Base-by-base conservation (phyloP, 2,888 invertebrate species). In the Melinaea menophilus region DNA sequence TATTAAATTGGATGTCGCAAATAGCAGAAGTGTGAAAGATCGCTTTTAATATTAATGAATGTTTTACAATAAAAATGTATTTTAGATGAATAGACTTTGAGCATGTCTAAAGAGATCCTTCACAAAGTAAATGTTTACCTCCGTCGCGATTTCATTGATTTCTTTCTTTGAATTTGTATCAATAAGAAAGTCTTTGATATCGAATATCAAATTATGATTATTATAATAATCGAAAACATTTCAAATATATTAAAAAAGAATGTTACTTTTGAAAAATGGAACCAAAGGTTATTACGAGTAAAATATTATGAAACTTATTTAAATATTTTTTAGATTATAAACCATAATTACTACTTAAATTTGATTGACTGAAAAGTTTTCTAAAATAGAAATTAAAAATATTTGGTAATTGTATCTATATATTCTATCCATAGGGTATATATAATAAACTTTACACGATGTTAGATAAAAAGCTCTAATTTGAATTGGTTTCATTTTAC, bases 51-150 rank as follows among this genome's bases (percentile, higher is more conserved):
- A 51, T 51, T 51, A 22, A 51, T 31, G 51, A 51, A 51, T 51
- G 9, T 51, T 51, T 51, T 51, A 51, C 31, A 31, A 51, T 51
- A 31, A 51, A 51, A 51, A 41, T 41, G 51, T 31, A 51, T 51
- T 31, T 51, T 51, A 31, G 22, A 51, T 31, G 31, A 22, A 51
- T 51, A 31, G 51, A 51, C 51, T 51, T 51, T 51, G 31, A 51
- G 22, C 22, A 51, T 31, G 31, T 51, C 51, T 51, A 51, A 51
- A 51, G 51, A 51, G 31, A 51, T 51, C 51, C 9, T 51, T 31
- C 22, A 51, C 22, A 51, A 51, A 51, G 51, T 51, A 51, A 51
- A 51, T 51, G 31, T 51, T 51, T 51, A 51, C 51, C 31, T 51
- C 31, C 31, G 51, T 31, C 51, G 31, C 31, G 31, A 51, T 51